These are phyloP conservation scores for Clytia hemisphaerica DNA, from an alignment of 30 jellyfish, hydroid and myxozoan species.

Conservation along the genomic window DNA sequence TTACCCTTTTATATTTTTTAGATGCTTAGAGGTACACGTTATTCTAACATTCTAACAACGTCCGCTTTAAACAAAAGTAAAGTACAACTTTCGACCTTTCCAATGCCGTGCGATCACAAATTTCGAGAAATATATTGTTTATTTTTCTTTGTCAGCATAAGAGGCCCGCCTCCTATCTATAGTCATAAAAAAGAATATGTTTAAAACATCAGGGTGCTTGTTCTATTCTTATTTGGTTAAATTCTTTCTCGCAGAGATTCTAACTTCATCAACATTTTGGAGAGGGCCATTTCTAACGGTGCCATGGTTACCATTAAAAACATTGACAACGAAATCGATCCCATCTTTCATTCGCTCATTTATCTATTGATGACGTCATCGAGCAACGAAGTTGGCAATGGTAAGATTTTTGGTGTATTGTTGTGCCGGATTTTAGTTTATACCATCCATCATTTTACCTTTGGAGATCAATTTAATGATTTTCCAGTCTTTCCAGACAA, in stretches of 20 bases:
- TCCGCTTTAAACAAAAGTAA: neutral
- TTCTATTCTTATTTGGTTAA: neutral
- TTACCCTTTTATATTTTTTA: neutral
- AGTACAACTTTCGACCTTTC: no score
- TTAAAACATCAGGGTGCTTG: neutral
- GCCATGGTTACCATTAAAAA: conserved; percentile 35
- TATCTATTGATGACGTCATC: conserved; percentile 43
- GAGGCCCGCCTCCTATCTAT: no score
- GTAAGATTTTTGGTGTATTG: conserved; percentile 5
- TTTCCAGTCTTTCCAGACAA: neutral
- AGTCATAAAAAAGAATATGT: neutral
- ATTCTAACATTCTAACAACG: neutral
- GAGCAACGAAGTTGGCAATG: conserved; percentile 27
- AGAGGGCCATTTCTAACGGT: conserved; percentile 48
- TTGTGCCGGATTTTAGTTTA: neutral
- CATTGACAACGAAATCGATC: conserved; percentile 38
- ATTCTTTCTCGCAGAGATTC: conserved; percentile 22
- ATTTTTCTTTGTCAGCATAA: no score
- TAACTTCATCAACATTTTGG: conserved; percentile 16
- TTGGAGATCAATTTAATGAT: neutral
- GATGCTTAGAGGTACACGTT: neutral
- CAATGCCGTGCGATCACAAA: no score
- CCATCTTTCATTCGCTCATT: conserved; percentile 49
- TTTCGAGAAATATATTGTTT: no score
- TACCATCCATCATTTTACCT: neutral